Percentiles rank a stretch among this genome's conserved stretches.
Evolutionary conservation across 2,113 vertebrate genomes (phyloP).

Genomic region (Chlamydotis undulata): DNA sequence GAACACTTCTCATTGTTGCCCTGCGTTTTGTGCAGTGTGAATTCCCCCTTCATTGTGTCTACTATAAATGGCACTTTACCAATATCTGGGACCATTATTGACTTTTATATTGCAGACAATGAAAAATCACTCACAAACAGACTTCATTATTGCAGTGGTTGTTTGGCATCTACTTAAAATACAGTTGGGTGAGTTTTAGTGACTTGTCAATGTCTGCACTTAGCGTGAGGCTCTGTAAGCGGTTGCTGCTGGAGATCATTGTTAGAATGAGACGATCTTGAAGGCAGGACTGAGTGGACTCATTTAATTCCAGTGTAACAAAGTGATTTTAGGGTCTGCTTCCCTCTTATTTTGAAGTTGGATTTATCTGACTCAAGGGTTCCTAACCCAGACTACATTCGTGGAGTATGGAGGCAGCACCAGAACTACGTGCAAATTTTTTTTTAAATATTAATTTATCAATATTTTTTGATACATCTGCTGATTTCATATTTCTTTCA

Average conservation of each 20-base stretch:
- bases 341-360: neutral
- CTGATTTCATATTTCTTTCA: conserved; percentile 34
- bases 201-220: neutral
- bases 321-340: neutral
- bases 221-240: neutral
- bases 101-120: neutral
- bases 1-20: neutral
- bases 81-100: neutral
- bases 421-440: neutral
- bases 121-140: neutral
- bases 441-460: conserved; percentile 52
- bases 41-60: neutral
- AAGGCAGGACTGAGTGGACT: neutral
- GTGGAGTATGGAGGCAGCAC: neutral
- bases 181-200: neutral
- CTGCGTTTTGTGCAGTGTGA: neutral
- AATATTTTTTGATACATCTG: neutral
- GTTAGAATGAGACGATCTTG: neutral
- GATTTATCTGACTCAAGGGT: neutral
- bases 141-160: neutral
- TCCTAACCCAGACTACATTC: neutral
- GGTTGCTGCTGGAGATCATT: neutral
- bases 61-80: neutral
- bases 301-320: neutral
- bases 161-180: neutral